Evolutionary conservation across 2,797 vertebrate genomes (phyloP).

Genomic region (Lutjanus argentimaculatus): DNA sequence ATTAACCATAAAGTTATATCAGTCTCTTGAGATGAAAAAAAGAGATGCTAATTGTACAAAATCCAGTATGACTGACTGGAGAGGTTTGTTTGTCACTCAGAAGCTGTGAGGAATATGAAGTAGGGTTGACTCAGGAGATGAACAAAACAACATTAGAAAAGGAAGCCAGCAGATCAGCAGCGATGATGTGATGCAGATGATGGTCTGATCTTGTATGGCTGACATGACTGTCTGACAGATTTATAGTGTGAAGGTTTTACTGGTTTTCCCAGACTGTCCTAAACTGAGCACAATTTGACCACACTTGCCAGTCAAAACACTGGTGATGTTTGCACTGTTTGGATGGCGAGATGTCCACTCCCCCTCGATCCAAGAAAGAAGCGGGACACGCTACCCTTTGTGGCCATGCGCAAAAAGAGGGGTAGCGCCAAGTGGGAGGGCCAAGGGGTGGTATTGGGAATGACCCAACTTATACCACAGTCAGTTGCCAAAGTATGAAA

Average conservation of each 20-base stretch:
- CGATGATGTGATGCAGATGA: conserved; percentile 10
- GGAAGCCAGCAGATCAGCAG: not conserved
- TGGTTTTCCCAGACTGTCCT: not conserved
- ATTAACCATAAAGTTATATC: not conserved
- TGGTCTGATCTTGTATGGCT: not conserved
- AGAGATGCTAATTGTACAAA: not conserved
- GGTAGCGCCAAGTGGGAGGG: no score
- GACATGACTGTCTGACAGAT: not conserved
- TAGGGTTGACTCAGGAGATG: not conserved
- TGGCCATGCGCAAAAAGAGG: no score
- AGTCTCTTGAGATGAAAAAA: not conserved
- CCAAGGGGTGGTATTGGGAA: no score
- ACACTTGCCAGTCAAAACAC: not conserved
- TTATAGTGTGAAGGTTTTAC: not conserved
- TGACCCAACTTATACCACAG: no score
- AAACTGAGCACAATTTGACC: not conserved
- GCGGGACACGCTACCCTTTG: no score
- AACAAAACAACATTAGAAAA: conserved; percentile 12
- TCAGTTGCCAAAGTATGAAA: no score
- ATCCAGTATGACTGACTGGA: not conserved
- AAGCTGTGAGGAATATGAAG: not conserved
- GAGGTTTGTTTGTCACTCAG: not conserved
- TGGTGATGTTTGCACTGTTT: no score
- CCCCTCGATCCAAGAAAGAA: no score
- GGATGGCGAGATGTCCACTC: no score